Evolutionary conservation across 2,113 vertebrate genomes (phyloP).

Genomic region (Lepus europaeus): DNA sequence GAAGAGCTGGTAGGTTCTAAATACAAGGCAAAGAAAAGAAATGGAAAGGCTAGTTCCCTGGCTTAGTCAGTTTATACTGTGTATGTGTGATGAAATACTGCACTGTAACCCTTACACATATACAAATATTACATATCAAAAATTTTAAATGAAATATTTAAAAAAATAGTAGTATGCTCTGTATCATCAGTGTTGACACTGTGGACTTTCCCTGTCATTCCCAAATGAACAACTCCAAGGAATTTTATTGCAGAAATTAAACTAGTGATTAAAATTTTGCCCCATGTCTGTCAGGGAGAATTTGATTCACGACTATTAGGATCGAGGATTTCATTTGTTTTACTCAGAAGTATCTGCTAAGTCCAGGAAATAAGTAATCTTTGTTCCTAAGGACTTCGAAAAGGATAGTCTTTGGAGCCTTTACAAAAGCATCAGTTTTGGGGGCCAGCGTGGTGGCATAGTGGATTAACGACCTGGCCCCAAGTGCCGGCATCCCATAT

Average conservation of each 20-base stretch:
- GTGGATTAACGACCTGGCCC: too few species aligned
- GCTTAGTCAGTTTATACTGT: too few species aligned
- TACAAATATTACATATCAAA: too few species aligned
- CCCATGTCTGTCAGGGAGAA: slow-evolving; percentile 12
- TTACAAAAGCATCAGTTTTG: neutral
- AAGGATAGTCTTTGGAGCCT: neutral
- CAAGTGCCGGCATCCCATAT: too few species aligned
- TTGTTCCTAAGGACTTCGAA: slow-evolving; percentile 4
- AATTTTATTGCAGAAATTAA: neutral
- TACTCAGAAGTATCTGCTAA: neutral
- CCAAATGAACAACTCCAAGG: neutral
- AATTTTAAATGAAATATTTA: too few species aligned
- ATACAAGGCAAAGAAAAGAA: too few species aligned
- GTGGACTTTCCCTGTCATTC: neutral
- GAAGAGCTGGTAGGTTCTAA: too few species aligned
- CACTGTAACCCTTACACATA: too few species aligned
- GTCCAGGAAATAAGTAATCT: slow-evolving; percentile 24
- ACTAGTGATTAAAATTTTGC: slow-evolving; percentile 3
- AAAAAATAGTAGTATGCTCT: neutral
- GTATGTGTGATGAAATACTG: too few species aligned
- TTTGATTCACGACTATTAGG: neutral
- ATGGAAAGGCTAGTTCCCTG: too few species aligned
- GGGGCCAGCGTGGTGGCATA: too few species aligned
- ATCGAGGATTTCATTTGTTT: slow-evolving; percentile 33
- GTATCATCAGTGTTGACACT: neutral